Conservation (phyloP, 2,888 invertebrate species). For the Acrobasis suavella region DNA sequence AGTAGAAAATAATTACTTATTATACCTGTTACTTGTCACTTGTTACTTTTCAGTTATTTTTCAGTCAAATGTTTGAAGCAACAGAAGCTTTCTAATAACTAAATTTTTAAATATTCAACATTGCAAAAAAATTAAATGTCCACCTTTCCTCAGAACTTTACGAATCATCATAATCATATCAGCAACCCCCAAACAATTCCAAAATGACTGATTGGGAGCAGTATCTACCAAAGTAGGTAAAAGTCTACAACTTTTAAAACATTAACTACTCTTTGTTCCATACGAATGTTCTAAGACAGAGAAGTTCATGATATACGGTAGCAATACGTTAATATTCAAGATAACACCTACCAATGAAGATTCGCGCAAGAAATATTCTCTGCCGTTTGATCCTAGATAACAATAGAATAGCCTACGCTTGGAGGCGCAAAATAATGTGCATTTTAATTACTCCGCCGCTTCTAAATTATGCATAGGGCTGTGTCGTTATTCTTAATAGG, state of each 20-base stretch:
- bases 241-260: not conserved
- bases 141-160: no score
- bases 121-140: no score
- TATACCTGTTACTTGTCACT: no score
- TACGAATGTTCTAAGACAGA: constrained; percentile 12
- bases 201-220: no score
- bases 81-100: no score
- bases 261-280: constrained; percentile 5
- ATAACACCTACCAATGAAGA: constrained; percentile 54
- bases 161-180: no score
- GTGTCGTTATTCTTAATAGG: constrained; percentile 65
- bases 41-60: no score
- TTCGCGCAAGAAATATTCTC: constrained; percentile 50
- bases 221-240: not conserved
- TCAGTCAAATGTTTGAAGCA: no score
- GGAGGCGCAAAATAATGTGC: constrained; percentile 57
- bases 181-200: no score
- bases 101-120: no score
- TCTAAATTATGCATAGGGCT: constrained; percentile 61
- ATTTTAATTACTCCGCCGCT: constrained; percentile 70
- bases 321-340: constrained; percentile 55
- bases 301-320: constrained; percentile 50
- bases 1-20: no score
- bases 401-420: constrained; percentile 54
- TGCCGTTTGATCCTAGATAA: constrained; percentile 59